Evolutionary conservation across 2,888 invertebrate genomes (phyloP).

Genomic region (Stenurella melanura): DNA sequence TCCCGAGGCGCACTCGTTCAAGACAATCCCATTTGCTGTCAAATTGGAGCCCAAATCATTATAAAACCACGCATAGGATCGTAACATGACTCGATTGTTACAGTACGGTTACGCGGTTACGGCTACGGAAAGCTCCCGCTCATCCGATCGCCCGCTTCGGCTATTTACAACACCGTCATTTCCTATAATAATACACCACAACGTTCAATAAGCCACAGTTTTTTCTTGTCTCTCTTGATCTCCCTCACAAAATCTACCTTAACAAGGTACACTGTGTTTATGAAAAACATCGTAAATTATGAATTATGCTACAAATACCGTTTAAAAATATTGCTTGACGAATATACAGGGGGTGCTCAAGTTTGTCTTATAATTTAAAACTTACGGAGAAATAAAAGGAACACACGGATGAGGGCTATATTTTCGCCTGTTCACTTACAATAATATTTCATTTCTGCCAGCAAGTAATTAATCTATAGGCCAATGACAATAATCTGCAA

Average conservation of each 20-base stretch:
- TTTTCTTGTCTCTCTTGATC: slow-evolving; percentile 23
- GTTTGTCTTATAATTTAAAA: not conserved
- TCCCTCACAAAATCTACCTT: slow-evolving; percentile 7
- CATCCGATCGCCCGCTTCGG: slow-evolving; percentile 46
- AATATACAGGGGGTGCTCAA: not conserved
- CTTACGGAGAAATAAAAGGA: too few relatives aligned
- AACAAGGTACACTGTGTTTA: not conserved
- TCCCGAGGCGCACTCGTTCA: slow-evolving; percentile 72
- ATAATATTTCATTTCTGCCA: too few relatives aligned
- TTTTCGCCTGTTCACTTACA: too few relatives aligned
- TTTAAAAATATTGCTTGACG: not conserved
- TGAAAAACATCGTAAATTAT: not conserved
- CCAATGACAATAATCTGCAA: too few relatives aligned
- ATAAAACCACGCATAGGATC: slow-evolving; percentile 68
- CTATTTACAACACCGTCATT: slow-evolving; percentile 61
- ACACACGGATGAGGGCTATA: too few relatives aligned
- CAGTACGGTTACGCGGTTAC: slow-evolving; percentile 30
- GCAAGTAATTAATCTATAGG: too few relatives aligned
- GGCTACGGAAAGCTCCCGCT: slow-evolving; percentile 58
- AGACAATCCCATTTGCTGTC: slow-evolving; percentile 73
- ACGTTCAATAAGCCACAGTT: slow-evolving; percentile 46
- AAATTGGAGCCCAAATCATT: slow-evolving; percentile 71
- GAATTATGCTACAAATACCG: not conserved
- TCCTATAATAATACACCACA: slow-evolving; percentile 59
- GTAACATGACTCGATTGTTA: slow-evolving; percentile 59